A percentile compares a stretch with the other conserved stretches of the same genome.
Conservation (phyloP, 35 echinoderm and acorn worm genomes). For the Patiria miniata region DNA sequence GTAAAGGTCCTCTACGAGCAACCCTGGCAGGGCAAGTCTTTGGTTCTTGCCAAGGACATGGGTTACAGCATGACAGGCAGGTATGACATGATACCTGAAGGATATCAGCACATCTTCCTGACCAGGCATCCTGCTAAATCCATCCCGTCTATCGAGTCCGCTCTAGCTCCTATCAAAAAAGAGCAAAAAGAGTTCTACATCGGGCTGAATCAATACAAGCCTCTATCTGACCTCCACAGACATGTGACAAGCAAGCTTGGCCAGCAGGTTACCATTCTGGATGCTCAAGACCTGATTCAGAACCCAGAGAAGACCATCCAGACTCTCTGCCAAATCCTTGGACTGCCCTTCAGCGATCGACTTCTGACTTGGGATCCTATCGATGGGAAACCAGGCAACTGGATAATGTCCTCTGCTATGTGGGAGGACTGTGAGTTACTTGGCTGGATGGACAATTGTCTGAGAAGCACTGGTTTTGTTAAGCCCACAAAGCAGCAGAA, state of each 20-base stretch:
- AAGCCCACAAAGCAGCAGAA: background rate
- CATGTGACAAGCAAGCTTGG: background rate
- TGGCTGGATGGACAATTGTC: background rate
- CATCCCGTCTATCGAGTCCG: background rate
- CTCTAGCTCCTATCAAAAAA: background rate
- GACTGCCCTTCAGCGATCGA: background rate
- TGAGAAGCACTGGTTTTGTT: background rate
- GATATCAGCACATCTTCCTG: background rate
- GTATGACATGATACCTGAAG: slow-evolving; percentile 1
- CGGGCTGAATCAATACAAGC: background rate
- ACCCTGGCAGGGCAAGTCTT: too few species aligned
- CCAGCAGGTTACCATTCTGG: background rate
- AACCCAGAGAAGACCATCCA: background rate
- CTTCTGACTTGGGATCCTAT: background rate
- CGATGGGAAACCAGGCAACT: background rate
- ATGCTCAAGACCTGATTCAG: background rate
- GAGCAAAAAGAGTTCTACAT: background rate
- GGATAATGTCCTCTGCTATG: background rate
- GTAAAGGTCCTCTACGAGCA: too few species aligned
- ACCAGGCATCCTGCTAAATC: background rate
- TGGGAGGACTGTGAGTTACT: background rate
- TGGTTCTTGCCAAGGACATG: too few species aligned
- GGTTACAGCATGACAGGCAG: too few species aligned
- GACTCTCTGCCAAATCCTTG: background rate
- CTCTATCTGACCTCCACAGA: background rate